Base-by-base conservation (phyloP, 1,140 invertebrate genomes). In the Zaprionus tsacasi region DNA sequence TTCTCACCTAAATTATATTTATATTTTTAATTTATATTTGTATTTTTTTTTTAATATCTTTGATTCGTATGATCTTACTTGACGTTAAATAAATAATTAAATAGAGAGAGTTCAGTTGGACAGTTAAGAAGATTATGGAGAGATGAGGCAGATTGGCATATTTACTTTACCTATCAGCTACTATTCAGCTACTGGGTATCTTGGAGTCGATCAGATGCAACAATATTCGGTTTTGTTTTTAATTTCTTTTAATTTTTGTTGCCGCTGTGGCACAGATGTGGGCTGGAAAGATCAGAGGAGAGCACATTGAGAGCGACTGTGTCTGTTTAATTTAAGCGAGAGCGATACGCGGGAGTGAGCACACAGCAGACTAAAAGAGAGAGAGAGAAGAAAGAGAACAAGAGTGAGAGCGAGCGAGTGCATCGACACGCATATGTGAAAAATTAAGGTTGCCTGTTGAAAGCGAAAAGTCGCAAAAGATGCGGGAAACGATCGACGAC, bases 281-380 rank as follows among this genome's bases (percentile, higher is more conserved):
- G 85, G 85, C 70, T 88, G 83, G 56, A 76, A 72, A 86, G 78
- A 86, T 86, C 78, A 59, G 21, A 30, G 50, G 40, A 68, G 71
- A 69, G 64, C 75, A 66, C 58, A 72, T 61, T 60, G 72, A 82
- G 76, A 82, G 85, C 71, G 70, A 54, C 74, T 89, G 85, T 81
- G 78, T 88, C 77, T 83, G 85, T 88, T 87, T 87, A 87, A 87
- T 87, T 87, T 87, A 82, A 88, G 78, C 72, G 57, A 76, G 74
- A 71, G 74, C 52, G 12, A 65, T 52, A 38, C 25, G 70, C 63
- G 63, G 56, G 56, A 57, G 55, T 64, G 66, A 66, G 38, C 15
- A 17, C 45, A 21, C 10, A 6, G 21, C 45, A 21, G 45, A 52
- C 45, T 27, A n/a, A 33, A 52, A 60, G 15, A 55, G 58, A 36